Evolutionary conservation across 1,140 invertebrate species (phyloP).

Genomic region (Amyelois transitella): DNA sequence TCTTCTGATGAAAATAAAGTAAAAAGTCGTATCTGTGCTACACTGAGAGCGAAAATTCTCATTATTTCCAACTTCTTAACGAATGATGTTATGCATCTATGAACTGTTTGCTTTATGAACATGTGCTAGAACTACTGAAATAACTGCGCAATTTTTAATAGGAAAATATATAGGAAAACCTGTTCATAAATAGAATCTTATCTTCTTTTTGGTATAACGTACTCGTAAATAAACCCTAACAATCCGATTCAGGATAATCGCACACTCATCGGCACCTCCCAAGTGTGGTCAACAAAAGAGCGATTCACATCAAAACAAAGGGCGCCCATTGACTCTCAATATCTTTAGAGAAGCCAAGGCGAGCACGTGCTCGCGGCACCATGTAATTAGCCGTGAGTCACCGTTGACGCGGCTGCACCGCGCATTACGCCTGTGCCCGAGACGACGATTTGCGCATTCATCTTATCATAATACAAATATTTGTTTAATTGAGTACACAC

Average conservation of each 20-base stretch:
- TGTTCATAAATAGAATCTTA: too few species aligned
- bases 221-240: too few species aligned
- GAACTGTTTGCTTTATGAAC: background rate
- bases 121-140: background rate
- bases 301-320: constrained; percentile 11
- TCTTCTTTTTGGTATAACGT: too few species aligned
- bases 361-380: constrained; percentile 32
- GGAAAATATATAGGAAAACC: too few species aligned
- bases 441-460: constrained; percentile 9
- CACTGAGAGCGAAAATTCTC: background rate
- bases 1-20: constrained; percentile 19
- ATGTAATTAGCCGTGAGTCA: constrained; percentile 42
- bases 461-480: constrained; percentile 1
- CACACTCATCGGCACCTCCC: too few species aligned
- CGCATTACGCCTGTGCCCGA: constrained; percentile 19
- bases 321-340: constrained; percentile 19
- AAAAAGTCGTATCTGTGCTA: background rate
- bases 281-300: background rate
- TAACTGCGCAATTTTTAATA: background rate
- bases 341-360: constrained; percentile 30
- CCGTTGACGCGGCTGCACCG: constrained; percentile 10
- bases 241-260: too few species aligned
- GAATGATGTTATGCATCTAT: background rate
- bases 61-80: background rate
- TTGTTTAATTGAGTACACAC: too few species aligned